Percentiles rank a stretch among this genome's conserved stretches.
Conservation (phyloP, 1,140 invertebrate genomes). For the Pristionchus pacificus region DNA sequence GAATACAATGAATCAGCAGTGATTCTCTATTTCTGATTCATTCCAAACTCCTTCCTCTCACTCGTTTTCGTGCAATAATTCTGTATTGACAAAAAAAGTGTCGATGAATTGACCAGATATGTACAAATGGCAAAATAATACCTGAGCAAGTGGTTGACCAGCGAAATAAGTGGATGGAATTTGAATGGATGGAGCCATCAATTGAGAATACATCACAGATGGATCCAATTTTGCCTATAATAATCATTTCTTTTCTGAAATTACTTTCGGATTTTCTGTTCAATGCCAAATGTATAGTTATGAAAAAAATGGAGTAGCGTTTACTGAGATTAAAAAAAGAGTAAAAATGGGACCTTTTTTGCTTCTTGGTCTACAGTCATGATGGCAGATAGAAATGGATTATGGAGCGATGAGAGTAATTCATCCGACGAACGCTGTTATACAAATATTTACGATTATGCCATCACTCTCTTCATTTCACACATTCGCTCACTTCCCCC, state of each 20-base stretch:
- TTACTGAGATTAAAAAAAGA: neutral
- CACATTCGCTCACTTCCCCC: no score
- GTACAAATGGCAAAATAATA: constrained; percentile 6
- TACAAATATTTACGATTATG: neutral
- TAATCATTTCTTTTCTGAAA: neutral
- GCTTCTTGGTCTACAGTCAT: constrained; percentile 1
- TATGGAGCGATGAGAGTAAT: neutral
- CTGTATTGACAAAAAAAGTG: neutral
- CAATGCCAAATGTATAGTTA: no score
- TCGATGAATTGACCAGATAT: constrained; percentile 11
- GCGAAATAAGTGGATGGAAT: constrained; percentile 17
- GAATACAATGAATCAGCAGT: constrained; percentile 3
- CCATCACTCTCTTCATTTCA: no score
- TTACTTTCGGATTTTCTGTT: no score
- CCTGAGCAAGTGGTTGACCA: constrained; percentile 24
- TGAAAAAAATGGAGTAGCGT: no score
- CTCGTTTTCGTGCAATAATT: no score
- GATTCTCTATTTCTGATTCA: no score
- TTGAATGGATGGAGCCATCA: constrained; percentile 2
- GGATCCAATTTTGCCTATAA: constrained; percentile 15
- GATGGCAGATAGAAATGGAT: constrained; percentile 3
- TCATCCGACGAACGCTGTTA: neutral
- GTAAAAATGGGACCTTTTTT: constrained; percentile 3
- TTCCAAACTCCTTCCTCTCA: no score
- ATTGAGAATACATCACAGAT: constrained; percentile 21